Evolutionary conservation across 2,797 vertebrate genomes (phyloP).

Genomic region (Chiloscyllium punctatum): DNA sequence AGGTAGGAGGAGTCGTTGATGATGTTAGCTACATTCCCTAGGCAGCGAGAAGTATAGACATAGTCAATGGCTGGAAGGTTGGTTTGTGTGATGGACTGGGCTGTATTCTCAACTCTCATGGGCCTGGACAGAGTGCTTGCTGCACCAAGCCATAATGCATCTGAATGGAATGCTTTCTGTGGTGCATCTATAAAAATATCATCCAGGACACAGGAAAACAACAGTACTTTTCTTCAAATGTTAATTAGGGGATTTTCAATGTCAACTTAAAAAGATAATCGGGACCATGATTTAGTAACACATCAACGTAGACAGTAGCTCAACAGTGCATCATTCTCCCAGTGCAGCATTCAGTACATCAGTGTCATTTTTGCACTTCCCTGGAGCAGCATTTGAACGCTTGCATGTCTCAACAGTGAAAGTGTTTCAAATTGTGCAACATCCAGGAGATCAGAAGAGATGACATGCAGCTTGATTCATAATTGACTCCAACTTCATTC

Average conservation of each 20-base stretch:
- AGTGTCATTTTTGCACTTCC: not conserved
- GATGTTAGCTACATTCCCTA: no score
- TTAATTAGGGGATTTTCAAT: not conserved
- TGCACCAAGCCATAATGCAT: no score
- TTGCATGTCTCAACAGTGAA: not conserved
- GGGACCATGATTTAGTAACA: not conserved
- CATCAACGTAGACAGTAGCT: not conserved
- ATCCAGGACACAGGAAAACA: not conserved
- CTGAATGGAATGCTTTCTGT: no score
- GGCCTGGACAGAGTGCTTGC: no score
- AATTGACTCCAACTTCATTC: not conserved
- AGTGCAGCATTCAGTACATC: no score
- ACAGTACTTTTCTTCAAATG: not conserved
- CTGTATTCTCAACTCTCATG: no score
- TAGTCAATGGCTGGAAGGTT: no score
- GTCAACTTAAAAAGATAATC: not conserved
- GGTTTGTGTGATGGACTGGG: no score
- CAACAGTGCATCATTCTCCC: not conserved
- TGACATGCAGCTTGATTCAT: not conserved
- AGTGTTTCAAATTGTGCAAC: not conserved
- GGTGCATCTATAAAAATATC: not conserved
- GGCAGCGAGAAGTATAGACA: no score
- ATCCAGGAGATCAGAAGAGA: not conserved
- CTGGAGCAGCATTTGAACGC: not conserved
- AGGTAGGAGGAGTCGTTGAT: no score